Conservation (phyloP, 2,113 vertebrate species). For the Synodontis membranacea region DNA sequence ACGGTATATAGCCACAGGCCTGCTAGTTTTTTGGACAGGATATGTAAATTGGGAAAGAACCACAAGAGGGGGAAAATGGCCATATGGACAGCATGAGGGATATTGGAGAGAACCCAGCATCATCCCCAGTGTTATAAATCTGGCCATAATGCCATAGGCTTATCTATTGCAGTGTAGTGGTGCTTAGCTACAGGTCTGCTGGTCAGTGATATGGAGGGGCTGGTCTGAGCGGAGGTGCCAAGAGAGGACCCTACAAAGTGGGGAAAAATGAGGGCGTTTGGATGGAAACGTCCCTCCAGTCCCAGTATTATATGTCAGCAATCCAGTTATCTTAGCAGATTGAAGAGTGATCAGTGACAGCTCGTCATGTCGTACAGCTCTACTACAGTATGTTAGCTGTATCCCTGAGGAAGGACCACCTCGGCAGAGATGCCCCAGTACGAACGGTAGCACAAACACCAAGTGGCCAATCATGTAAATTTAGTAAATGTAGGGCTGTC, state of each 20-base stretch:
- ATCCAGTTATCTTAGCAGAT: not conserved
- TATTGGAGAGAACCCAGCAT: not conserved
- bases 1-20: not conserved
- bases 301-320: not conserved
- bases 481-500: not conserved
- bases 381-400: not conserved
- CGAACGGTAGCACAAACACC: not conserved
- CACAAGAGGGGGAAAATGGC: not conserved
- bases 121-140: not conserved
- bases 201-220: not conserved
- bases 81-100: slow-evolving; percentile 5
- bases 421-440: not conserved
- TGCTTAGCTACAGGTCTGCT: not conserved
- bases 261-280: not conserved
- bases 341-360: too few relatives aligned
- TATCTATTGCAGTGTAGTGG: not conserved
- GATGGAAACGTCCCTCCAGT: not conserved
- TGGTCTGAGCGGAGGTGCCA: not conserved
- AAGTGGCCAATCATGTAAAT: not conserved
- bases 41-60: not conserved
- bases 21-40: not conserved
- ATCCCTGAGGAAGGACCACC: not conserved
- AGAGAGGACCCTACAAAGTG: not conserved
- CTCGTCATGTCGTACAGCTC: not conserved
- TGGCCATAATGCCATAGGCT: slow-evolving; percentile 10